Base-by-base conservation (phyloP, 2,888 invertebrate species). In the Hylaea fasciaria region DNA sequence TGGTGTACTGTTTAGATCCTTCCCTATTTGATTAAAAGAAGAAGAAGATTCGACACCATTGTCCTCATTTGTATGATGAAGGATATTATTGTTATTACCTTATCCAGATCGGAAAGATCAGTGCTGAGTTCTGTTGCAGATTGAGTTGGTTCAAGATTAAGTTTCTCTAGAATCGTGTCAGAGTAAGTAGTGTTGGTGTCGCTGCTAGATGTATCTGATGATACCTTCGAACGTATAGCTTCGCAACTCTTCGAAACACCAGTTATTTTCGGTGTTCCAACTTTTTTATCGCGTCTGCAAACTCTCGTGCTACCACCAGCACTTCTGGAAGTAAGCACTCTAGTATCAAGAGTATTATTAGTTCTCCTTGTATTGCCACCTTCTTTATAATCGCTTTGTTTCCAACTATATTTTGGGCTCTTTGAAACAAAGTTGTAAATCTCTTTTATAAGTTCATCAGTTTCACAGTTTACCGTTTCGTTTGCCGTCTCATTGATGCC, bases 171-270 rank as follows among this genome's bases (percentile, higher is more conserved):
- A 14, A 85, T 41, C 0, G 90, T 87, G 57, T 90, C 90, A 0
- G 91, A 90, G 57, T 81, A 89, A 60, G 83, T 86, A 10, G 78
- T 71, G 59, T 80, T 82, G 0, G 85, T 76, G 41, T 66, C 71
- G 55, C 70, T 78, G 50, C 78, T 77, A 59, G 76, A 74, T 1
- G 71, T 67, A 5, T 85, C 83, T 0, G 81, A 71, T 32, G 66
- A 59, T 44, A 75, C 65, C 64, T 75, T 79, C 0, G 86, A 81
- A 1, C 83, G 79, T 56, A 91, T 82, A 0, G 89, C 91, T 72
- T 91, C 91, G 68, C 91, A 91, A 65, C 91, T 91, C 66, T 86
- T 90, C 4, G 91, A 91, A 56, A 81, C 80, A 67, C 82, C 85
- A 60, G 80, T 85, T 43, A 85, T 67, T 47, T 76, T 79, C 5